phyloP scores from a whole-genome alignment of 2,888 invertebrate species.

The Oxycera nigricornis region DNA sequence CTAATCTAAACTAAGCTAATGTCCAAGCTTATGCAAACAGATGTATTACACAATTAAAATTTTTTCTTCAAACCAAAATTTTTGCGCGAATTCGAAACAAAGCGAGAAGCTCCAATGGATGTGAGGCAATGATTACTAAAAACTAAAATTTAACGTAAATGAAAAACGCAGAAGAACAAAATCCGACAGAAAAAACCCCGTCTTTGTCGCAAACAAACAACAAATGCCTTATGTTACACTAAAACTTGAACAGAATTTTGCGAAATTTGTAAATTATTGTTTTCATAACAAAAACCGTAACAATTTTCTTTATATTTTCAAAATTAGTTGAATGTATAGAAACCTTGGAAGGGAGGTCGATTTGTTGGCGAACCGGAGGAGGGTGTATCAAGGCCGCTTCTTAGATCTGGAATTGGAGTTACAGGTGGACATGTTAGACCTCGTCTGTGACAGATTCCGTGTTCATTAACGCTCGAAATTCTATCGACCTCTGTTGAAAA shows the following conservation, averaged over 20 bases:
- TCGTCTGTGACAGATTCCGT: slow-evolving; percentile 85
- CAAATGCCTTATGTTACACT: slow-evolving; percentile 27
- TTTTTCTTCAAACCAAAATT: neutral
- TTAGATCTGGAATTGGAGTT: slow-evolving; percentile 86
- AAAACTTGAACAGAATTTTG: neutral
- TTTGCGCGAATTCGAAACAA: neutral
- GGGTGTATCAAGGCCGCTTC: slow-evolving; percentile 64
- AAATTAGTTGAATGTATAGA: slow-evolving; percentile 31
- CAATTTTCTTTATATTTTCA: slow-evolving; percentile 8
- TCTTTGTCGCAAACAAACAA: slow-evolving; percentile 25
- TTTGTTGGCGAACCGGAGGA: slow-evolving; percentile 57
- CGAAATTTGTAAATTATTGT: neutral
- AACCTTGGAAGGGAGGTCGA: slow-evolving; percentile 63
- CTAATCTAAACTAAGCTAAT: slow-evolving; percentile 15
- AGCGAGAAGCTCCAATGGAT: neutral
- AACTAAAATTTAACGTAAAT: no score
- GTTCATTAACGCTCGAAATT: slow-evolving; percentile 71
- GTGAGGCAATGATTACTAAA: neutral
- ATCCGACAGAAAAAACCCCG: neutral
- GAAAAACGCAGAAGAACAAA: neutral
- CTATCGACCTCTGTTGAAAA: slow-evolving; percentile 52
- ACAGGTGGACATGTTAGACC: slow-evolving; percentile 84
- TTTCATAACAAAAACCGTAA: slow-evolving; percentile 7
- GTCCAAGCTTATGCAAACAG: neutral
- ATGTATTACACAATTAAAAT: neutral